These are phyloP conservation scores for Meteorus colon DNA, from an alignment of 2,888 invertebrate species.

Conservation along the genomic window DNA sequence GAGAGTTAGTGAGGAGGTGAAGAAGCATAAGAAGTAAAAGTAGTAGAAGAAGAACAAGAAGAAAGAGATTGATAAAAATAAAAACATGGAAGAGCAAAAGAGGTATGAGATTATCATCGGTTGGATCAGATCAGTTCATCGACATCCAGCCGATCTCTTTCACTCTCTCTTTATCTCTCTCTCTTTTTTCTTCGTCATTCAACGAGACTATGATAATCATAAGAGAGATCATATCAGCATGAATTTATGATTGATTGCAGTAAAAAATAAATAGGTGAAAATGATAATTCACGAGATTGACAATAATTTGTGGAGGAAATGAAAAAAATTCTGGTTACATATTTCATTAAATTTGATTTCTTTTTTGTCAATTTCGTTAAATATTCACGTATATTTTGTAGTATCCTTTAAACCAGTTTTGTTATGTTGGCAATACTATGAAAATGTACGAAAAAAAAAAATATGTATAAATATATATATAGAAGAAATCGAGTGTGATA, in stretches of 20 bases:
- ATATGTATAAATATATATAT: not conserved
- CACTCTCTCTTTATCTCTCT: not conserved
- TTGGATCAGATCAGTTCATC: slow-evolving; percentile 40
- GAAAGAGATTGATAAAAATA: slow-evolving; percentile 20
- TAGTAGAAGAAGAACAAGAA: slow-evolving; percentile 14
- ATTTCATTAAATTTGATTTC: not conserved
- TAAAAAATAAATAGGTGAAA: not conserved
- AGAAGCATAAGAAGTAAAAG: not conserved
- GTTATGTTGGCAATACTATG: not conserved
- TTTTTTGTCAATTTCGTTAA: not conserved
- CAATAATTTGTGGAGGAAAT: not conserved
- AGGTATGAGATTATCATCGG: slow-evolving; percentile 31
- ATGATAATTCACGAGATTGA: not conserved
- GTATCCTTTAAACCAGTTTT: not conserved
- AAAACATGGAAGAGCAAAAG: slow-evolving; percentile 24
- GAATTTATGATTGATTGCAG: not conserved
- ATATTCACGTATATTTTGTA: not conserved
- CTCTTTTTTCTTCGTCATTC: slow-evolving; percentile 15
- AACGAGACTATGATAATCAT: slow-evolving; percentile 7
- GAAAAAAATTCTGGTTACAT: not conserved
- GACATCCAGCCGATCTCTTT: slow-evolving; percentile 21
- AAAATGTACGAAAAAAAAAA: not conserved
- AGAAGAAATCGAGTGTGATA: not conserved
- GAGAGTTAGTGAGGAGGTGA: not conserved
- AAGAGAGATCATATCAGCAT: not conserved